Conservation (phyloP, 2,113 vertebrate species). For the Collichthys lucidus region DNA sequence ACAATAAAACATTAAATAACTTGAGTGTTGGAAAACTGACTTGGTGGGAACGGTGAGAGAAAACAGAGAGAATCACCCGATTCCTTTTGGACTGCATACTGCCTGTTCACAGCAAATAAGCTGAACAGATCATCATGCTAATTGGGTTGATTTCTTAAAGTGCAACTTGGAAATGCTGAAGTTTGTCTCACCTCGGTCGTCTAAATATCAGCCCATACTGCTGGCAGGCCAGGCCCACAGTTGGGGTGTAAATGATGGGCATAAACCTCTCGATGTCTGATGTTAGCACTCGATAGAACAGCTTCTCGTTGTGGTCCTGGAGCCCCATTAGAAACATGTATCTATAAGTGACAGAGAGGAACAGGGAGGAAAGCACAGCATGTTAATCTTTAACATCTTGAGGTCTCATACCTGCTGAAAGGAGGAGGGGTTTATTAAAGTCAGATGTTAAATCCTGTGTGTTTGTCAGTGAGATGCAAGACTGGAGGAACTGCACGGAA, state of each 20-base stretch:
- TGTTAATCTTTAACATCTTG: slow-evolving; percentile 57
- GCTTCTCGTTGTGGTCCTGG: slow-evolving; percentile 96
- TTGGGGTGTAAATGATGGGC: slow-evolving; percentile 98
- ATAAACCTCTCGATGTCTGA: slow-evolving; percentile 95
- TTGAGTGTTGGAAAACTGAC: slow-evolving; percentile 2
- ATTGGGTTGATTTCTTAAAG: slow-evolving; percentile 14
- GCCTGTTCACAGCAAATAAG: slow-evolving; percentile 17
- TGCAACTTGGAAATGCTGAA: background rate
- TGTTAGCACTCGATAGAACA: slow-evolving; percentile 92
- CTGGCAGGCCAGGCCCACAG: slow-evolving; percentile 95
- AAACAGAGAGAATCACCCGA: slow-evolving; percentile 4
- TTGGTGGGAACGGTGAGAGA: background rate
- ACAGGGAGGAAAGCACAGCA: slow-evolving; percentile 34
- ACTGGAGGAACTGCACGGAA: background rate
- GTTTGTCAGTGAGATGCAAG: slow-evolving; percentile 16
- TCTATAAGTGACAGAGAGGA: slow-evolving; percentile 79
- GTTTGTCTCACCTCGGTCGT: slow-evolving; percentile 90
- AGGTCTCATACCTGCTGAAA: slow-evolving; percentile 41
- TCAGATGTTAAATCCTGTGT: slow-evolving; percentile 53
- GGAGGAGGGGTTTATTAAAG: slow-evolving; percentile 44
- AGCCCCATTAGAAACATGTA: slow-evolving; percentile 96
- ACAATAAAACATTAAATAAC: slow-evolving; percentile 29
- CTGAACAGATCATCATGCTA: slow-evolving; percentile 1
- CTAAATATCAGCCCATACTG: slow-evolving; percentile 93
- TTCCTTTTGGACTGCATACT: background rate